Evolutionary conservation across 2,797 vertebrate species (phyloP).

Genomic region (Propithecus perrieri): DNA sequence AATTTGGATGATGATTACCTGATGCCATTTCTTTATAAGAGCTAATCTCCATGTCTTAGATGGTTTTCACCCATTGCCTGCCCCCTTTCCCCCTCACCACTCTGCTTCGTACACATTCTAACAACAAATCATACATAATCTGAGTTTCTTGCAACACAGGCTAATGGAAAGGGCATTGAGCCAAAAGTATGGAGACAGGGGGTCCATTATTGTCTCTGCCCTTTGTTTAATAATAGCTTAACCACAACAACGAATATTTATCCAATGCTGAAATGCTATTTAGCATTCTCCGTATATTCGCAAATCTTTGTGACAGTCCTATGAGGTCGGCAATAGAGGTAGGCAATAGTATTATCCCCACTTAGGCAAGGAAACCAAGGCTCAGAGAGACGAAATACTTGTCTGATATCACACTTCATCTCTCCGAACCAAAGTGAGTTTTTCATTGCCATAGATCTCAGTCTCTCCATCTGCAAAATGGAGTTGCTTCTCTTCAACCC

Average conservation of each 20-base stretch:
- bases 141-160: not conserved
- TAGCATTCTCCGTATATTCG: not conserved
- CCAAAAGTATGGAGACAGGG: not conserved
- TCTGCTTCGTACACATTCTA: not conserved
- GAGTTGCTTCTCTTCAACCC: not conserved
- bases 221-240: not conserved
- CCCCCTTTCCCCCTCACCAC: rapidly evolving
- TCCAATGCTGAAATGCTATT: not conserved
- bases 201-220: not conserved
- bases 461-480: not conserved
- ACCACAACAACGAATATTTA: not conserved
- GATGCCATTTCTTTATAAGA: conserved; percentile 13
- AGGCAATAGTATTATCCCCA: not conserved
- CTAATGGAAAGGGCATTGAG: not conserved
- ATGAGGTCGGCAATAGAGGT: not conserved
- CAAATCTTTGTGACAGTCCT: not conserved
- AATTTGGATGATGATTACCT: conserved; percentile 8
- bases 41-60: not conserved
- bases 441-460: not conserved
- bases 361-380: not conserved
- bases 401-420: not conserved
- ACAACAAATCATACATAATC: not conserved
- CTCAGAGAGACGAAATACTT: not conserved
- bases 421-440: not conserved
- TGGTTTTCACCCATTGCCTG: not conserved